Evolutionary conservation across 2,797 vertebrate species (phyloP).

Genomic region (Vultur gryphus): DNA sequence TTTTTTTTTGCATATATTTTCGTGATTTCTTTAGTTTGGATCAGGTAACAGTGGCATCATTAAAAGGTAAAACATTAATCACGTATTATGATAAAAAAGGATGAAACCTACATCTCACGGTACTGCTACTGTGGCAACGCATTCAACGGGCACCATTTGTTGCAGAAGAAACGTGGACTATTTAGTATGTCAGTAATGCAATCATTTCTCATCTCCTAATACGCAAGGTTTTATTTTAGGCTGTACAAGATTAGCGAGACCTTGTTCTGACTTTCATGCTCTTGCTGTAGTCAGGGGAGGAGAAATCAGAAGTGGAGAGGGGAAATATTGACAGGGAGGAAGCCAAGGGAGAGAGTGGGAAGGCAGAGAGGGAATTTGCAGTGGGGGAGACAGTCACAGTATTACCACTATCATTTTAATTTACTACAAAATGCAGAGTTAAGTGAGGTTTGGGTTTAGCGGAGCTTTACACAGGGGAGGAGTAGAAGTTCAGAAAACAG

Average conservation of each 20-base stretch:
- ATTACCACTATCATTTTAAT: background rate
- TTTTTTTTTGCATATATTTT: background rate
- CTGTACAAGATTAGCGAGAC: background rate
- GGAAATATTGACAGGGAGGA: background rate
- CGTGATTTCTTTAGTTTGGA: background rate
- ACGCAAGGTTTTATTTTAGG: constrained; percentile 24
- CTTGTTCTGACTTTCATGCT: constrained; percentile 40
- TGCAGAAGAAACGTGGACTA: background rate
- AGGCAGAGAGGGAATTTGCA: background rate
- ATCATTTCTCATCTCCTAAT: constrained; percentile 20
- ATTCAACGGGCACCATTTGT: background rate
- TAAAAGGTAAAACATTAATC: constrained; percentile 8
- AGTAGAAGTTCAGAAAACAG: background rate
- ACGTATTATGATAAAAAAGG: background rate
- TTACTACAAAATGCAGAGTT: constrained; percentile 43
- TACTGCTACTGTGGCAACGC: background rate
- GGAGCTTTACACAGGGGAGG: background rate
- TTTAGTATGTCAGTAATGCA: constrained; percentile 52
- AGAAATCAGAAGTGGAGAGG: background rate
- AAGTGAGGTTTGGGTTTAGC: constrained; percentile 34
- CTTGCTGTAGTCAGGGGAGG: background rate
- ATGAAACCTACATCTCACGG: background rate
- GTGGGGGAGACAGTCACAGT: background rate
- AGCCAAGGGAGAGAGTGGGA: background rate
- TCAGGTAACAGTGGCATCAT: constrained; percentile 46